A percentile compares a stretch with the other conserved stretches of the same genome.
Conservation (phyloP, 1,140 invertebrate species). For the Cydia splendana region DNA sequence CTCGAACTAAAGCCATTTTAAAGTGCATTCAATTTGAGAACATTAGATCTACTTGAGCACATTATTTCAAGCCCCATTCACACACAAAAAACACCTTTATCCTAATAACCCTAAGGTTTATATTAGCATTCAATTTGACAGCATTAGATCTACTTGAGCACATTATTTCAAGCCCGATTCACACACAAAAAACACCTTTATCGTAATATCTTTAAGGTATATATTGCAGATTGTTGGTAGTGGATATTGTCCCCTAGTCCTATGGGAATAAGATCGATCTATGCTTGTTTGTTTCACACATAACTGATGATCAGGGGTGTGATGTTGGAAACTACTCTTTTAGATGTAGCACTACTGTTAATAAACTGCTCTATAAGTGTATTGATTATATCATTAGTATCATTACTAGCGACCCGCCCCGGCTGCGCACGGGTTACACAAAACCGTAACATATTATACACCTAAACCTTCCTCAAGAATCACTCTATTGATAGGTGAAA, state of each 20-base stretch:
- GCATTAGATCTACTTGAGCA: neutral
- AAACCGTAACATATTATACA: no score
- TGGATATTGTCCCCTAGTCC: neutral
- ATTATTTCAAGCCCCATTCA: neutral
- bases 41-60: conserved; percentile 1
- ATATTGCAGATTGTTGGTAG: neutral
- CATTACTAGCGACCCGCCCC: no score
- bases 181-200: neutral
- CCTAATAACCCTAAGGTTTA: neutral
- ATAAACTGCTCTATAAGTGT: no score
- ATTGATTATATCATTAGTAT: no score
- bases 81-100: neutral
- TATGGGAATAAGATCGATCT: neutral
- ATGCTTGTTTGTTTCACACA: neutral
- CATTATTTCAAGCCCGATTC: conserved; percentile 1
- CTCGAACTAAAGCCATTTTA: conserved; percentile 1
- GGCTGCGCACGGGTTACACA: no score
- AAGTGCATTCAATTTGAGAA: conserved; percentile 12
- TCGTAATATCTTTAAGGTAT: neutral
- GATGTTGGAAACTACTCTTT: neutral
- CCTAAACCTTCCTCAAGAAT: no score
- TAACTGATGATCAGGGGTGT: conserved; percentile 2
- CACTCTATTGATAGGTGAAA: no score
- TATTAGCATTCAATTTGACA: neutral
- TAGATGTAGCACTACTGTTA: neutral